phyloP scores from a whole-genome alignment of 2,113 vertebrate species.

The Grus americana region DNA sequence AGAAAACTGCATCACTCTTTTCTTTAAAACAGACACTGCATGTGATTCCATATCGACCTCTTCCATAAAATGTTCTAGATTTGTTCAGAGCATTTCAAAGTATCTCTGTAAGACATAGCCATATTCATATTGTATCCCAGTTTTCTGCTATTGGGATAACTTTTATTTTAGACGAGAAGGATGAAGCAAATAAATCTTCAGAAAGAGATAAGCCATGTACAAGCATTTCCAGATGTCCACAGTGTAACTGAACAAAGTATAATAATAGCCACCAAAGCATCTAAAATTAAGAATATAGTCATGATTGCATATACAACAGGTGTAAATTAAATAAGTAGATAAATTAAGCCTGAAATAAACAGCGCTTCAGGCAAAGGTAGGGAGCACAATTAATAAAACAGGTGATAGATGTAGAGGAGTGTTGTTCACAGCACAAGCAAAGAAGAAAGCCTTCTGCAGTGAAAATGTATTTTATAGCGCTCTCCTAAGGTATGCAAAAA shows the following conservation, averaged over 20 bases:
- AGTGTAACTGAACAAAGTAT: background rate
- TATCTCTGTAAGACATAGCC: background rate
- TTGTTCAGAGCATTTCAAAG: background rate
- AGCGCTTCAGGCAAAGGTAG: background rate
- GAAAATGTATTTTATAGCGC: background rate
- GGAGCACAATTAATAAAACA: background rate
- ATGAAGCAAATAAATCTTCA: background rate
- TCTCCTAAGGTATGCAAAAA: background rate
- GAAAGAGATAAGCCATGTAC: background rate
- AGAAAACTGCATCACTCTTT: background rate
- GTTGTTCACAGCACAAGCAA: background rate
- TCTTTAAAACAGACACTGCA: background rate
- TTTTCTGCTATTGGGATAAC: background rate
- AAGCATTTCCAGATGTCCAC: background rate
- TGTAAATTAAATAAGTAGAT: background rate
- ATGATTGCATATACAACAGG: background rate
- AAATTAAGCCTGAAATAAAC: slow-evolving; percentile 26
- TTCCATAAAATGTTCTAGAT: background rate
- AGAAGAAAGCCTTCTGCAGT: background rate
- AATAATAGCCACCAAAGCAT: background rate
- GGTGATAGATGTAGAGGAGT: background rate
- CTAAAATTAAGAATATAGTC: background rate
- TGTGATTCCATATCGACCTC: background rate
- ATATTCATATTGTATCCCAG: background rate
- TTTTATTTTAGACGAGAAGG: background rate